Base-by-base conservation (phyloP, 1,140 invertebrate genomes). In the Lucilia sericata region DNA sequence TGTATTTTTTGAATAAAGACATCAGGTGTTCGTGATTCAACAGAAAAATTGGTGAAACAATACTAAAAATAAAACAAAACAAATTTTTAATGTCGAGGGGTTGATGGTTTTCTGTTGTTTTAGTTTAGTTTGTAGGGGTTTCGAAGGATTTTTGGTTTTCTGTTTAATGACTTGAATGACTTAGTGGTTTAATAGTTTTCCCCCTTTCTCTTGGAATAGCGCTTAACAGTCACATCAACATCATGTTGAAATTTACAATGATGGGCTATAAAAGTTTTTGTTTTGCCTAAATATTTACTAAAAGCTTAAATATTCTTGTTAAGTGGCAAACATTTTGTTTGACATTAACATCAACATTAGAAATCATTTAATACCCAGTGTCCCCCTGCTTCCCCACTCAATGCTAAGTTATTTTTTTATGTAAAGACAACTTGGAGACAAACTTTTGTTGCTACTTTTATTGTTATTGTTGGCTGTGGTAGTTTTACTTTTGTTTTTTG, bases 1-100 rank as follows among this genome's bases (percentile, higher is more conserved):
- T 80, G 25, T 49, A 80, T 51, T n/a, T 78, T 51, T 30, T 47
- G 42, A 47, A 80, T 80, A 25, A 80, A 80, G 76, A 80, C 42
- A 80, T 80, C 76, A 80, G 76, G 47, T 80, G 76, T 80, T 80
- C 47, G n/a, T 80, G 76, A 80, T 80, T 80, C 76, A 25, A 51
- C 76, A 80, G 21, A 80, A 80, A 21, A 70, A 21, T 55, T 17
- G 0, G 0, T 17, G 51, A 14, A 55, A 55, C 51, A 55, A 76
- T 42, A 76, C 17, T 76, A 17, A 80, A 80, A 49, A 49, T 80
- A 80, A 80, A 80, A 80, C 42, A 80, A 80, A 49, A 21, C 42
- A 19, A 49, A 17, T 42, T 80, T 49, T 19, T 49, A 51, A 51
- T 80, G 21, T 70, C 19, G 5, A 21, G 76, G n/a, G 76, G n/a